A percentile compares a stretch with the other conserved stretches of the same genome.
Conservation (phyloP, 2,797 vertebrate species). For the Tadarida brasiliensis region DNA sequence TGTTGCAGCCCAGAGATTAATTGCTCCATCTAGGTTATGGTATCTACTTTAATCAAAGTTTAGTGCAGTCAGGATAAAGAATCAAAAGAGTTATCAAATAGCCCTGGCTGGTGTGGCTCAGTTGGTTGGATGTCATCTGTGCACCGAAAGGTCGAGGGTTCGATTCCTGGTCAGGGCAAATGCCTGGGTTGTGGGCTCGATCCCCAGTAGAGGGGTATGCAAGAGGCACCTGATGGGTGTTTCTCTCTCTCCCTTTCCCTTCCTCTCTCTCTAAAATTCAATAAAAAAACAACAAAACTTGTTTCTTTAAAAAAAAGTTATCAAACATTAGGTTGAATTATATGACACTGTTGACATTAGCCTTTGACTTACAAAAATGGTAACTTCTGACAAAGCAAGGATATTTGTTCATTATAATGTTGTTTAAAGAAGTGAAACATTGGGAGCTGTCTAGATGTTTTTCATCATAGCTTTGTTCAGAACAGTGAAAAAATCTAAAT, state of each 20-base stretch:
- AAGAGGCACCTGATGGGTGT: too few species aligned
- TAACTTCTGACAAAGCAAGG: neutral
- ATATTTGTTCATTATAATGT: neutral
- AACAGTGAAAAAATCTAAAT: neutral
- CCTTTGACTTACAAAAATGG: neutral
- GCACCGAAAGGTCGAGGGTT: too few species aligned
- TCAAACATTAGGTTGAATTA: neutral
- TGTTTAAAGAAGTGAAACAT: neutral
- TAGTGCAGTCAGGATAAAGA: slow-evolving; percentile 25
- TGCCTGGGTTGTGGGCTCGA: too few species aligned
- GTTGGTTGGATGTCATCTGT: too few species aligned
- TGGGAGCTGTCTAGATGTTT: neutral
- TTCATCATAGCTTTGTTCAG: neutral
- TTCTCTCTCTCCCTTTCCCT: too few species aligned
- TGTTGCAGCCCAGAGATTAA: neutral
- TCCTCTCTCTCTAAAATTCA: too few species aligned
- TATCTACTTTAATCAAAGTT: slow-evolving; percentile 16
- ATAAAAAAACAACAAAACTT: too few species aligned
- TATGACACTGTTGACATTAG: neutral
- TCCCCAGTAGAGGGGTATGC: too few species aligned
- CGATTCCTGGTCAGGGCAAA: too few species aligned
- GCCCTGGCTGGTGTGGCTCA: too few species aligned
- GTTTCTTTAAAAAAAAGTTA: neutral
- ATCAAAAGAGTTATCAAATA: neutral
- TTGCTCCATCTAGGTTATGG: neutral